A percentile compares a stretch with the other conserved stretches of the same genome.
Conservation (phyloP, 2,797 vertebrate genomes). For the Scomberomorus guttatus region DNA sequence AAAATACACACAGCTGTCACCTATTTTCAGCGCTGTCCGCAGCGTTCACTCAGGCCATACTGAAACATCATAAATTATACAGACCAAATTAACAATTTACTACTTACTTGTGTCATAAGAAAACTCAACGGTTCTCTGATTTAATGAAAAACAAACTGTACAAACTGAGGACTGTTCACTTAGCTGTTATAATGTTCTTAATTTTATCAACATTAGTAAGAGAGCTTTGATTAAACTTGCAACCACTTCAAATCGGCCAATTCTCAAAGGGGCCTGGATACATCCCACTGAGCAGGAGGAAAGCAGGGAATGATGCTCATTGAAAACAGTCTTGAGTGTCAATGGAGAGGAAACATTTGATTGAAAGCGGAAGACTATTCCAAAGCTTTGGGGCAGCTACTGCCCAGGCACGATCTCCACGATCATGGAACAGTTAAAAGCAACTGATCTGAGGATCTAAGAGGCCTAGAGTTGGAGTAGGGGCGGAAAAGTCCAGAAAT, state of each 20-base stretch:
- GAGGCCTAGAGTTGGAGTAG: too few species aligned
- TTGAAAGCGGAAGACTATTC: too few species aligned
- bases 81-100: neutral
- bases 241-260: neutral
- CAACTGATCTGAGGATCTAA: too few species aligned
- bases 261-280: neutral
- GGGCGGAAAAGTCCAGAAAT: too few species aligned
- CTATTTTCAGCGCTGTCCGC: conserved; percentile 16
- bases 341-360: too few species aligned
- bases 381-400: too few species aligned
- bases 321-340: too few species aligned
- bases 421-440: too few species aligned
- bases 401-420: too few species aligned
- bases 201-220: neutral
- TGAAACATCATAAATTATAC: conserved; percentile 3
- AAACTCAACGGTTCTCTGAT: neutral
- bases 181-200: neutral
- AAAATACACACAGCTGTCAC: conserved; percentile 18
- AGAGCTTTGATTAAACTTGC: neutral
- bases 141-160: neutral
- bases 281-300: neutral
- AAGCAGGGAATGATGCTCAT: too few species aligned
- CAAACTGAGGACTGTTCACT: neutral
- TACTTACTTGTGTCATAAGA: neutral
- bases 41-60: neutral